These are phyloP conservation scores for Tauraco hartlaubi DNA, from an alignment of 2,797 vertebrate genomes.

Conservation along the genomic window DNA sequence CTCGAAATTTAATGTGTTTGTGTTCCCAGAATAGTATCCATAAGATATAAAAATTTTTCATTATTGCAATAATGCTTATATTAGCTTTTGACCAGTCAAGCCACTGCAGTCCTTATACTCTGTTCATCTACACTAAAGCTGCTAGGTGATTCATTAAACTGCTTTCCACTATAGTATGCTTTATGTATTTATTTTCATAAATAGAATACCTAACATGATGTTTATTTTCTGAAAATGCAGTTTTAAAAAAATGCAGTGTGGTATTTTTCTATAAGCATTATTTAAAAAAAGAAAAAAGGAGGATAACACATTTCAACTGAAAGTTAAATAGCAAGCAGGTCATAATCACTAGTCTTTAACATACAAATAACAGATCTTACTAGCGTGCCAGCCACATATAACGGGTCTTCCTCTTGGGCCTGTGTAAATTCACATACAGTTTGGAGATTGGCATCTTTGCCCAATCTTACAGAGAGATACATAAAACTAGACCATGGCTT, in stretches of 20 bases:
- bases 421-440: not conserved
- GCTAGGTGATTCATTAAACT: not conserved
- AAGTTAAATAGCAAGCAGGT: not conserved
- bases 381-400: not conserved
- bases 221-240: not conserved
- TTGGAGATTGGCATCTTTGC: not conserved
- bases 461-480: not conserved
- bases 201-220: not conserved
- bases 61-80: not conserved
- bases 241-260: not conserved
- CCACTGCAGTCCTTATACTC: not conserved
- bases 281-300: not conserved
- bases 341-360: not conserved
- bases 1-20: not conserved
- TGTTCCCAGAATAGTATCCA: not conserved
- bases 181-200: not conserved
- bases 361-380: not conserved
- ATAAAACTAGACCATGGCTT: not conserved
- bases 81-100: not conserved
- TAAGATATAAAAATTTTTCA: not conserved
- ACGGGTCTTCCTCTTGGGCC: not conserved
- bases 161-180: not conserved
- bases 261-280: not conserved
- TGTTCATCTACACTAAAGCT: not conserved
- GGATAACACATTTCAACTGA: not conserved